phyloP scores from a whole-genome alignment of 2,113 vertebrate species.

The human region GRCh38 chr1:2619501-2620000 shows the following conservation, averaged over 20 bases:
- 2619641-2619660: too few species aligned
- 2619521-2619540: too few species aligned
- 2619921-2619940: background rate
- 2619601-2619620: too few species aligned
- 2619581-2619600: too few species aligned
- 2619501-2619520: too few species aligned
- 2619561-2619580: too few species aligned
- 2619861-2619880: background rate
- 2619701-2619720: background rate
- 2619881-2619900: background rate
- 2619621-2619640: too few species aligned
- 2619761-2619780: background rate
- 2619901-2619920: background rate
- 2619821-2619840: background rate
- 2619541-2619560: too few species aligned
- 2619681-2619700: background rate
- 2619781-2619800: background rate
- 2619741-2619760: background rate
- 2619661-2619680: background rate
- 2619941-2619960: accelerated
- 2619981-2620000: accelerated
- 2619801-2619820: background rate
- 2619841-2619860: background rate
- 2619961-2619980: background rate
- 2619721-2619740: background rate